Conservation (phyloP, 2,113 vertebrate genomes). For the Baryphthengus martii region DNA sequence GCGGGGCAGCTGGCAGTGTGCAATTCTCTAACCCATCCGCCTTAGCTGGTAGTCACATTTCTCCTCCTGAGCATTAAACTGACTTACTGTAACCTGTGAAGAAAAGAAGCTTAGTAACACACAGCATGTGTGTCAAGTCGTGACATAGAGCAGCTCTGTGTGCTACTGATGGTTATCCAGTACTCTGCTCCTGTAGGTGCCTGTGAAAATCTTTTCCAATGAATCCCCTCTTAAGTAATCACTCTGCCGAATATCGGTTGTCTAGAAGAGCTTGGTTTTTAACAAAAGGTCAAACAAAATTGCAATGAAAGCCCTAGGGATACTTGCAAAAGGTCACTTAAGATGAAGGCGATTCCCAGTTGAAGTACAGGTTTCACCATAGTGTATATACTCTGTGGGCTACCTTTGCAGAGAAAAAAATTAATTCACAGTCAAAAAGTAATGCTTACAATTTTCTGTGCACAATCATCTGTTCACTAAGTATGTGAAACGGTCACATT, state of each 20-base stretch:
- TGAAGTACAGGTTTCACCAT: neutral
- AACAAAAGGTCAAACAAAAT: slow-evolving; percentile 61
- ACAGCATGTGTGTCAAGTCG: neutral
- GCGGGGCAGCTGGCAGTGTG: neutral
- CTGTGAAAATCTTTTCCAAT: neutral
- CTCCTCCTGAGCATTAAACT: neutral
- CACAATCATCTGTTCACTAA: neutral
- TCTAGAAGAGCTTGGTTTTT: slow-evolving; percentile 26
- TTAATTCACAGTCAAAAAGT: neutral
- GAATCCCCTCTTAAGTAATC: slow-evolving; percentile 18
- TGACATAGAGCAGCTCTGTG: neutral
- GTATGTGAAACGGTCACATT: neutral
- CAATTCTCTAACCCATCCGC: neutral
- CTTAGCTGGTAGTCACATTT: neutral
- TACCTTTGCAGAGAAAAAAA: neutral
- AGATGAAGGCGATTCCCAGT: slow-evolving; percentile 19
- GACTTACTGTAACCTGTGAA: neutral
- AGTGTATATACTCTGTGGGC: neutral
- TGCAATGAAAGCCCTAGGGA: slow-evolving; percentile 24
- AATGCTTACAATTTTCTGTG: neutral
- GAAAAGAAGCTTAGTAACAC: neutral
- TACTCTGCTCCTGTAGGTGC: neutral
- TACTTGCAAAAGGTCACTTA: slow-evolving; percentile 45
- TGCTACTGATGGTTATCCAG: neutral
- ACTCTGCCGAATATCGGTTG: slow-evolving; percentile 44